Percentiles rank a stretch among this genome's conserved stretches.
Conservation (phyloP, 2,797 vertebrate species). For the Peromyscus attwateri region DNA sequence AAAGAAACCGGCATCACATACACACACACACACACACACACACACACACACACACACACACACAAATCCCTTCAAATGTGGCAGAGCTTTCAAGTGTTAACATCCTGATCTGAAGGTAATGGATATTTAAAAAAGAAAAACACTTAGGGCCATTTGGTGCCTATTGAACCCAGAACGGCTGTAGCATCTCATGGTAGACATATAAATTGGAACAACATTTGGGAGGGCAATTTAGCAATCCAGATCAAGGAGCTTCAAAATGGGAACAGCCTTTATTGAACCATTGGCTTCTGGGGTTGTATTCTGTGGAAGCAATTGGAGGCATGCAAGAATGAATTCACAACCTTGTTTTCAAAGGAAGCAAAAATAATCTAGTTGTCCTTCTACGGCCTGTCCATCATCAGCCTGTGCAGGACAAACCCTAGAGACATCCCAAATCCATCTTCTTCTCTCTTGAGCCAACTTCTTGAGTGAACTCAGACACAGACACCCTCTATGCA, state of each 20-base stretch:
- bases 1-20: neutral
- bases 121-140: neutral
- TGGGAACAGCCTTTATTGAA: neutral
- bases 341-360: conserved; percentile 30
- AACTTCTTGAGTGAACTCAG: neutral
- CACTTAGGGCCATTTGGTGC: neutral
- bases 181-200: neutral
- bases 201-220: conserved; percentile 56
- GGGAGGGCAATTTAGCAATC: conserved; percentile 29
- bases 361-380: neutral
- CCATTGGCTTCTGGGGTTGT: neutral
- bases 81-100: conserved; percentile 45
- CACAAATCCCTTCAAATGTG: neutral
- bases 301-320: conserved; percentile 43
- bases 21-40: neutral
- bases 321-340: neutral
- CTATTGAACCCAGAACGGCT: conserved; percentile 42
- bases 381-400: neutral
- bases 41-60: neutral
- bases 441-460: neutral
- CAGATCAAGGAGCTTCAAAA: conserved; percentile 50
- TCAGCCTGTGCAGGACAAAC: neutral
- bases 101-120: conserved; percentile 50
- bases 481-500: neutral
- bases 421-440: neutral